Evolutionary conservation across 2,797 vertebrate genomes (phyloP).

Genomic region (Molothrus aeneus): DNA sequence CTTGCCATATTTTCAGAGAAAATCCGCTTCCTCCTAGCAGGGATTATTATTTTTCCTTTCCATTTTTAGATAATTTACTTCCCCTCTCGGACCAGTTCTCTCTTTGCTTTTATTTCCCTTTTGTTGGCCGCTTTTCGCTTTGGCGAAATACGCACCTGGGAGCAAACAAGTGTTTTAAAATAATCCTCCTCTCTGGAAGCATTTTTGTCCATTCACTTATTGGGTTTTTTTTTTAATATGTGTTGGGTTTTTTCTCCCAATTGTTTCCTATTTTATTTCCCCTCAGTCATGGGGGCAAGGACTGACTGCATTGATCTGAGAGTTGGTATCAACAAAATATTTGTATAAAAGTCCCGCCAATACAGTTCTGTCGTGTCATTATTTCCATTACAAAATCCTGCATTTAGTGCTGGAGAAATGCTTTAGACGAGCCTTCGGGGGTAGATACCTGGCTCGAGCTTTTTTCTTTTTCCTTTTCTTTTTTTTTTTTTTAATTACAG

Average conservation of each 20-base stretch:
- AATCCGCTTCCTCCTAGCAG: not conserved
- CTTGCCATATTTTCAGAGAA: not conserved
- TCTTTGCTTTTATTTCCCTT: not conserved
- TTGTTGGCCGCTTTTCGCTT: not conserved
- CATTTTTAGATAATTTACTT: not conserved
- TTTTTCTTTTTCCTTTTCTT: not conserved
- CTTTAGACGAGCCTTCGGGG: not conserved
- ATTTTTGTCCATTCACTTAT: not conserved
- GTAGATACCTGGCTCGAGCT: not conserved
- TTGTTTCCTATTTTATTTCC: not conserved
- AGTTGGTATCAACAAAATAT: not conserved
- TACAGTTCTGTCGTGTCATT: not conserved
- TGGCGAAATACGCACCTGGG: not conserved
- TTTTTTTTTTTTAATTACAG: not conserved
- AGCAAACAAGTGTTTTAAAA: constrained; percentile 15
- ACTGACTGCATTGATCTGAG: not conserved
- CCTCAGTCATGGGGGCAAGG: not conserved
- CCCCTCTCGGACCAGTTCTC: not conserved
- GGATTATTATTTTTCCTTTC: not conserved
- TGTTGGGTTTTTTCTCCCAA: not conserved
- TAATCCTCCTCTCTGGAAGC: not conserved
- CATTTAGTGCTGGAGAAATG: not conserved
- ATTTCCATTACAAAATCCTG: constrained; percentile 5
- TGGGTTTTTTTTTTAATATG: rapidly evolving
- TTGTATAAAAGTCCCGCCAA: not conserved